Conservation (phyloP, 2,888 invertebrate genomes). For the Platycheirus rosarum region DNA sequence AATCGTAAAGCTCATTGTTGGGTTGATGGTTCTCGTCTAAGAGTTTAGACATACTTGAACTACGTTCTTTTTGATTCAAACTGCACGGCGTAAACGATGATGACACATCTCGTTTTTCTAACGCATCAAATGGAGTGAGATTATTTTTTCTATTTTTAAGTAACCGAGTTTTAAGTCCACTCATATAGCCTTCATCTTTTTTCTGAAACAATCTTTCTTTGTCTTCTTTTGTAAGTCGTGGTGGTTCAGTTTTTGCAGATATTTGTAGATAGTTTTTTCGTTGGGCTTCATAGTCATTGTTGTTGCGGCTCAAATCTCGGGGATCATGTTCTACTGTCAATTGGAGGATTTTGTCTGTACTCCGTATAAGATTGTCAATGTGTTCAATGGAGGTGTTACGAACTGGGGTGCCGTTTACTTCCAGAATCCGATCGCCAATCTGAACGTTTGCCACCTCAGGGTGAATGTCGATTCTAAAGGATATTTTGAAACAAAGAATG, state of each 20-base stretch:
- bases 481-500: no score
- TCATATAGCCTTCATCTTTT: conserved; percentile 83
- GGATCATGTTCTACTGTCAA: conserved; percentile 96
- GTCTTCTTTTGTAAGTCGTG: conserved; percentile 82
- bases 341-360: conserved; percentile 89
- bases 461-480: conserved; percentile 89
- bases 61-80: conserved; percentile 90
- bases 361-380: conserved; percentile 88
- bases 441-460: conserved; percentile 92
- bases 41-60: conserved; percentile 92
- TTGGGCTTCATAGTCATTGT: conserved; percentile 80
- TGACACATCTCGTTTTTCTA: conserved; percentile 30
- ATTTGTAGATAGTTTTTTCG: conserved; percentile 78
- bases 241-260: conserved; percentile 83
- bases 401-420: conserved; percentile 95
- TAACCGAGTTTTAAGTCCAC: conserved; percentile 86
- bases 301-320: conserved; percentile 86
- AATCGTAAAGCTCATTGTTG: conserved; percentile 85
- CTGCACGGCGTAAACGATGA: conserved; percentile 70
- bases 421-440: conserved; percentile 95
- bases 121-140: conserved; percentile 75
- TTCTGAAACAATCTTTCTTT: conserved; percentile 81
- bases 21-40: conserved; percentile 87
- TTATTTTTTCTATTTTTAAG: conserved; percentile 84
- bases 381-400: conserved; percentile 91